phyloP scores from a whole-genome alignment of 2,888 invertebrate species.

The Pseudolycoriella hygida region DNA sequence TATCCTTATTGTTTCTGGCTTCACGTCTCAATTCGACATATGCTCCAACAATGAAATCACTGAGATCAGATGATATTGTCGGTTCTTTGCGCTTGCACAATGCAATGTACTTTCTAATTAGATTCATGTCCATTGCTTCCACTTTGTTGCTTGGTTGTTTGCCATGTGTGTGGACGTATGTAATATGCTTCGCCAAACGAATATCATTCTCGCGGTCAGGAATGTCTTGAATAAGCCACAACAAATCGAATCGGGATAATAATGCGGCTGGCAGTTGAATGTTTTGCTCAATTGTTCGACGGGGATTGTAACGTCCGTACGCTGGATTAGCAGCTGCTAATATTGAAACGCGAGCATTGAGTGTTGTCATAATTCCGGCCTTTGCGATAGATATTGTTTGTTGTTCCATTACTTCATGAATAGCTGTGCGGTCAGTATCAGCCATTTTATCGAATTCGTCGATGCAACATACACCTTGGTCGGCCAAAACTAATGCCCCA shows the following conservation, averaged over 20 bases:
- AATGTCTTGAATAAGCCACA: slow-evolving; percentile 86
- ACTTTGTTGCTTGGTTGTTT: slow-evolving; percentile 65
- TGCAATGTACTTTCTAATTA: slow-evolving; percentile 84
- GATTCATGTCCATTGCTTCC: slow-evolving; percentile 71
- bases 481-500: slow-evolving; percentile 89
- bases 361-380: slow-evolving; percentile 95
- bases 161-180: slow-evolving; percentile 88
- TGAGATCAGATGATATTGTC: slow-evolving; percentile 65
- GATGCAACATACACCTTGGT: slow-evolving; percentile 96
- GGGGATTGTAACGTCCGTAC: slow-evolving; percentile 94
- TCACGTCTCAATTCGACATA: slow-evolving; percentile 69
- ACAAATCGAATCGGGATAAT: slow-evolving; percentile 85
- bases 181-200: slow-evolving; percentile 88
- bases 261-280: slow-evolving; percentile 95
- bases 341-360: slow-evolving; percentile 95
- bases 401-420: slow-evolving; percentile 98
- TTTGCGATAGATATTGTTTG: slow-evolving; percentile 99
- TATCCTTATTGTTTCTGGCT: slow-evolving; percentile 75
- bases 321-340: slow-evolving; percentile 98
- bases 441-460: slow-evolving; percentile 99
- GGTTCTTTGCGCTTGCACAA: slow-evolving; percentile 83
- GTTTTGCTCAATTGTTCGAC: slow-evolving; percentile 88
- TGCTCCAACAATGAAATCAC: slow-evolving; percentile 73
- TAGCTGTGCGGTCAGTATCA: slow-evolving; percentile 83
- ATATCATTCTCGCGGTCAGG: slow-evolving; percentile 54